Base-by-base conservation (phyloP, 1,140 invertebrate species). In the Megalopta genalis region DNA sequence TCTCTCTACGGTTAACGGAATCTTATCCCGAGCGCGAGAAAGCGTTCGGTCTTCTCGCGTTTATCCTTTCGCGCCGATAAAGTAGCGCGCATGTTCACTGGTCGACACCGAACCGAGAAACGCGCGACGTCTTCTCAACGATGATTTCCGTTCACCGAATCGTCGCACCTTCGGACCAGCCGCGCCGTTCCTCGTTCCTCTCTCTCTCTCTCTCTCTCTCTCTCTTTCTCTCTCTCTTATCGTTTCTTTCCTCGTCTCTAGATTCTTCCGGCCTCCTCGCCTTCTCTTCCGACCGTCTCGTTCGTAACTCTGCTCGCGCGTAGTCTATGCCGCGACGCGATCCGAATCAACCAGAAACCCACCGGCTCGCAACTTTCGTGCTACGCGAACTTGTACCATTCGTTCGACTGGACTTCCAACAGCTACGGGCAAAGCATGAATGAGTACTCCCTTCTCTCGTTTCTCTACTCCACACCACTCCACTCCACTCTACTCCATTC, bases 391-490 rank as follows among this genome's bases (percentile, higher is more conserved):
- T 89, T 92, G 90, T 91, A 90, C 89, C 88, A 90, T 90, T 85
- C 86, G 90, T 88, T 91, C 87, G 89, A 92, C 91, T 92, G 91
- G 88, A 92, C 90, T 92, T 90, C 88, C 91, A 90, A 86, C 70
- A 90, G 90, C 90, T 89, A 89, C 88, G 90, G 90, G 88, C 90
- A 92, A 93, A 92, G 88, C 90, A 93, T 93, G 92, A 93, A 93
- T 93, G 91, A 91, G 90, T 91, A 86, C 90, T 90, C 91, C 91
- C 91, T 90, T 90, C 84, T 69, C 59, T 70, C 39, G 60, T 80
- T 78, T 70, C 80, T 71, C 71, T 68, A 78, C 73, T 72, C 71
- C 83, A 57, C 66, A 74, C 81, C 77, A 64, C 64, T 65, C 42
- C 23, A 60, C 66, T 75, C 60, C 54, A 52, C 74, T 63, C 68